These are phyloP conservation scores for Pygathrix nemaeus DNA, from an alignment of 2,113 vertebrate genomes.

Conservation along the genomic window DNA sequence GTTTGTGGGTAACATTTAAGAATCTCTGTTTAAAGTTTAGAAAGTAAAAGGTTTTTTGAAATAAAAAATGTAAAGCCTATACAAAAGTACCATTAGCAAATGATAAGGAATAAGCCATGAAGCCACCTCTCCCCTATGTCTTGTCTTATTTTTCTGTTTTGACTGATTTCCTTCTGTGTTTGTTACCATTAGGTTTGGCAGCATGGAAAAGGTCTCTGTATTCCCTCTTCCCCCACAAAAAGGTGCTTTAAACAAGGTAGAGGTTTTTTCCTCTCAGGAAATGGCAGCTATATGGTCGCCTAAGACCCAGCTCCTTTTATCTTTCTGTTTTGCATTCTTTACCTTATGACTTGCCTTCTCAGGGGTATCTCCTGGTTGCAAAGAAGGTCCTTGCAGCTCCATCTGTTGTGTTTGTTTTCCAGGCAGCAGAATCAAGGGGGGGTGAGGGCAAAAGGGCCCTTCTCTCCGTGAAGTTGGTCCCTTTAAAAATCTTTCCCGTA, in stretches of 20 bases:
- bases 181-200: not conserved
- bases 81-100: not conserved
- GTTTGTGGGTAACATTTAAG: slow-evolving; percentile 10
- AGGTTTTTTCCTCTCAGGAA: not conserved
- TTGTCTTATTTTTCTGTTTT: not conserved
- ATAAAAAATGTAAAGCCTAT: not conserved
- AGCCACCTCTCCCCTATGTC: not conserved
- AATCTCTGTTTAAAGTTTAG: slow-evolving; percentile 43
- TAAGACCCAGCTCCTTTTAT: not conserved
- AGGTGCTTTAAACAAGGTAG: not conserved
- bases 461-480: not conserved
- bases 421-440: not conserved
- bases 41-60: not conserved
- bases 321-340: not conserved
- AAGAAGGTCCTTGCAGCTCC: not conserved
- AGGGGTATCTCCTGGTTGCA: not conserved
- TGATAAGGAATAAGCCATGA: not conserved
- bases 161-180: not conserved
- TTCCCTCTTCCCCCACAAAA: not conserved
- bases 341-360: not conserved
- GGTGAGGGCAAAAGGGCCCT: not conserved
- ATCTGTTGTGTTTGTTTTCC: not conserved
- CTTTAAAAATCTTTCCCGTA: not conserved
- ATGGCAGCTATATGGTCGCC: not conserved
- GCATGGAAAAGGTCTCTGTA: not conserved